Evolutionary conservation across 2,797 vertebrate species (phyloP), one percentile per base, ranked within the genome.

Genomic region (Selene dorsalis): DNA sequence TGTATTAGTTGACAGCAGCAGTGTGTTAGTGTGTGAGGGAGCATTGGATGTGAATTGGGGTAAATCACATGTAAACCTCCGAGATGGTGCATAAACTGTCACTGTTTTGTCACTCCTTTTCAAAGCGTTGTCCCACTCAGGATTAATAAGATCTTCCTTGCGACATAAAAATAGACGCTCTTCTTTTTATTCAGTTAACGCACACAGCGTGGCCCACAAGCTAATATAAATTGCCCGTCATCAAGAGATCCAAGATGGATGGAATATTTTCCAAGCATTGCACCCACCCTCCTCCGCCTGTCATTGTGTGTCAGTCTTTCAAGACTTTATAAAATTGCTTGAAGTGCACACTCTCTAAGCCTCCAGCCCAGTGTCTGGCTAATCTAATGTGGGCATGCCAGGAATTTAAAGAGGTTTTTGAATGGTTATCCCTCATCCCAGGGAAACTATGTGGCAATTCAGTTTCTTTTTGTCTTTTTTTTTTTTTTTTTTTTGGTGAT

Each of bases 161-260:
- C 56, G 66, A 52, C 48, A 57, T 60, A 56, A 72, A 86, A 81
- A 82, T 70, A 75, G 41, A n/a, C 52, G 7, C 35, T 77, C 41
- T 69, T 39, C 48, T 75, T 47, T 58, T 76, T 60, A 70, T 63
- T 70, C 57, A 71, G 43, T 75, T 84, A 80, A 50, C 69, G 69
- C 52, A 69, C 20, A 2, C 77, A 73, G 26, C 61, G 45, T 53
- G 69, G 75, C 67, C 48, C 70, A 79, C 59, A 55, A 69, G 65
- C 80, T 84, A 43, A 76, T 76, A 74, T 78, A 85, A 89, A 87
- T 87, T 82, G 50, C 70, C 35, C 57, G 45, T 86, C 79, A 86
- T 90, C 73, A 80, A 77, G 76, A 85, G 78, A 88, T 82, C 56
- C 64, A 64, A 80, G 84, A 87, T 85, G 67, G 88, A 91, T 88